Evolutionary conservation across 2,797 vertebrate species (phyloP), one percentile per base, ranked within the genome.

Genomic region (Micropoecilia bifurca): DNA sequence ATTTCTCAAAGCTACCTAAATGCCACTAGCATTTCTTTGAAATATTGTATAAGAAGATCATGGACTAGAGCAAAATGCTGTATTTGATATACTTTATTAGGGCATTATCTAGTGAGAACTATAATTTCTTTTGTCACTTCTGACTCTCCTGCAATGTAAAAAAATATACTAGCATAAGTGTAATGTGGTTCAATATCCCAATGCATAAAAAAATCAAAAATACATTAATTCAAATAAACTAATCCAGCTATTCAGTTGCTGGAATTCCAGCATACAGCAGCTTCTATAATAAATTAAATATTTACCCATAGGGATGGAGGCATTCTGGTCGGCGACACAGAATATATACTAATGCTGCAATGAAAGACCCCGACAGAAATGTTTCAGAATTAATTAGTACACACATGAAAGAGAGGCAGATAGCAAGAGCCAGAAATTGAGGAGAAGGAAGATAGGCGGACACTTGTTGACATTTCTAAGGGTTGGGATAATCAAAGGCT

Each of bases 381-480:
- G 83, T 71, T 68, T 88, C 81, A 71, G 78, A 84, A 85, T 85
- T 87, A 92, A 92, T 90, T 90, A 87, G 83, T 79, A 75, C 79
- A 69, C 69, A 88, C 86, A 91, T 85, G 83, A 92, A 89, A 89
- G 81, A 55, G 48, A 76, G 55, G 48, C 55, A 86, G 77, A 82
- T 46, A 76, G 85, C 72, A 30, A 78, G 76, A 83, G 73, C 6
- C 8, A 75, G 75, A 81, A 82, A 71, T 20, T 8, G 43, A 76
- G 73, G 71, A 81, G 79, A 81, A 75, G 74, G 72, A 79, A 87
- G 80, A 79, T 53, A 79, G 86, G 81, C 66, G 36, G 86, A 87
- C 86, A 85, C 88, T 92, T 90, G 88, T 90, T 92, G 92, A 91
- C 85, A 87, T 92, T 91, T 90, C 79, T 92, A 79, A 87, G 85